These are phyloP conservation scores for Calyptommatus sinebrachiatus DNA, from an alignment of 2,113 vertebrate genomes.

Conservation along the genomic window DNA sequence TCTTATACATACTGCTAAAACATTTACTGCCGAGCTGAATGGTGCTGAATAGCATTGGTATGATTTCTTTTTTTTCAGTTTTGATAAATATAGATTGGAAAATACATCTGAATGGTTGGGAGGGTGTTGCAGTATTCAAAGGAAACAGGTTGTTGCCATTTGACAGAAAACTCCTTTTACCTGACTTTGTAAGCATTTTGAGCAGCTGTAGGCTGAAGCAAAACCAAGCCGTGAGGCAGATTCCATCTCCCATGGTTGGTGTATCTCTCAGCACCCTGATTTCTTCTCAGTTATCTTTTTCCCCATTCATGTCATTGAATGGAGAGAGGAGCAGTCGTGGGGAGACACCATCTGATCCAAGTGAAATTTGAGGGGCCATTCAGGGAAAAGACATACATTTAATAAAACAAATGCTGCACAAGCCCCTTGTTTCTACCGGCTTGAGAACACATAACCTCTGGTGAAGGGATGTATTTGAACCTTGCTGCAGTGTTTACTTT, in stretches of 20 bases:
- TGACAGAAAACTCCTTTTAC: not conserved
- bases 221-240: slow-evolving; percentile 12
- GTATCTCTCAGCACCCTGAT: slow-evolving; percentile 10
- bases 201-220: slow-evolving; percentile 1
- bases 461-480: not conserved
- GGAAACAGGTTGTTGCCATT: not conserved
- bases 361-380: slow-evolving; percentile 21
- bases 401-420: slow-evolving; percentile 13
- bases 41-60: slow-evolving; percentile 9
- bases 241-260: slow-evolving; percentile 16
- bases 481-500: slow-evolving; percentile 2
- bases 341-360: slow-evolving; percentile 10
- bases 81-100: not conserved
- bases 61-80: slow-evolving; percentile 13
- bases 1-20: slow-evolving; percentile 3
- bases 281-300: slow-evolving; percentile 6
- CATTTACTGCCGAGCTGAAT: slow-evolving; percentile 3
- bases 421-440: not conserved
- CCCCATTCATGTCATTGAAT: slow-evolving; percentile 24
- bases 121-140: not conserved
- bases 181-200: not conserved
- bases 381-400: slow-evolving; percentile 25
- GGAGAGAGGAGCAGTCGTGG: slow-evolving; percentile 2
- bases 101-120: not conserved
- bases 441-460: not conserved